A percentile compares a stretch with the other conserved stretches of the same genome.
Evolutionary conservation across 2,888 invertebrate species (phyloP).

Genomic region (Melinaea menophilus): DNA sequence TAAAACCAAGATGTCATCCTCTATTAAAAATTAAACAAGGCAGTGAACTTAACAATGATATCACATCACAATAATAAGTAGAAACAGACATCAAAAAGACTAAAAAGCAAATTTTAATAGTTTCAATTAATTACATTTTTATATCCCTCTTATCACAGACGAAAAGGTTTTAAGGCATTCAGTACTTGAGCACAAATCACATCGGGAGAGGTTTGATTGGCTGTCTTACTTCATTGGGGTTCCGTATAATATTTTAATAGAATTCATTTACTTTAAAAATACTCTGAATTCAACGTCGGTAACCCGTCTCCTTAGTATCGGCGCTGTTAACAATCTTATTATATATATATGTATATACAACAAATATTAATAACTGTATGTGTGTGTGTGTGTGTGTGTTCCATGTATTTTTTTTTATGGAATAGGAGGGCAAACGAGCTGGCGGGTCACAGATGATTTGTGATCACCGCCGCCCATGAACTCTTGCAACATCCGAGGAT

Average conservation of each 20-base stretch:
- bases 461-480: no score
- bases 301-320: no score
- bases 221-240: conserved; percentile 26
- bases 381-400: no score
- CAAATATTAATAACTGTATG: no score
- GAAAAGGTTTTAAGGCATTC: conserved; percentile 71
- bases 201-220: conserved; percentile 28
- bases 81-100: conserved; percentile 18
- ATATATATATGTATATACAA: no score
- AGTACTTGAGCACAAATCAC: conserved; percentile 70
- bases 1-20: background rate
- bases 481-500: no score
- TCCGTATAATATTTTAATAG: conserved; percentile 26
- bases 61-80: conserved; percentile 1
- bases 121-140: conserved; percentile 68
- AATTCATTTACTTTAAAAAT: background rate
- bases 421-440: no score
- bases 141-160: conserved; percentile 59
- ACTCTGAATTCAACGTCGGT: no score
- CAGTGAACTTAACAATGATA: background rate
- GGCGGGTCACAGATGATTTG: no score
- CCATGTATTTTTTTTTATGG: no score
- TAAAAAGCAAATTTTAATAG: conserved; percentile 52
- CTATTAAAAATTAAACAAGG: background rate
- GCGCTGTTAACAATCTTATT: no score